Evolutionary conservation across 53 echinoderm and acorn worm species (phyloP), one percentile per base, ranked within the genome.

Genomic region (Holothuria leucospilota): DNA sequence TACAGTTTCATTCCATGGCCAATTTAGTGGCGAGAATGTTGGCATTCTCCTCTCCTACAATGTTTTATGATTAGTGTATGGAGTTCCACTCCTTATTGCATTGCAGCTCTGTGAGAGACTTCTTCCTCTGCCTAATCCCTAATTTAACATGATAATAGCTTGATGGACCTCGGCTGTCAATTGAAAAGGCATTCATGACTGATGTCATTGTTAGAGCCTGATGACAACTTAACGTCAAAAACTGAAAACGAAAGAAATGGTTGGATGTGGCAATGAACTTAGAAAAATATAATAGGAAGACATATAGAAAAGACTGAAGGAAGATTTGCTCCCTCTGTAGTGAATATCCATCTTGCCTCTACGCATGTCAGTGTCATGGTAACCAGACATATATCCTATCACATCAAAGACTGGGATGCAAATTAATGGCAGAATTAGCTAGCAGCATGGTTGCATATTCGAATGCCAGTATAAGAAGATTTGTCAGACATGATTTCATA

Each of bases 91-190:
- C 8, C 18, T 56, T 3, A 12, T 56, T 56, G 5, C 56, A 56
- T 56, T 15, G 18, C 56, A 56, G 18, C 18, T 1, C 16, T 56
- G 56, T 18, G 56, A 56, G 15, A 56, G 56, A 18, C 1, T 56
- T 56, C 56, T 56, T 15, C 8, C 4, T 15, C 18, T 56, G 18
- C 56, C 56, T 56, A 24, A 52, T 42, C 51, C 52, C 23, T 49
- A 75, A 51, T 75, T 68, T 52, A 75, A 75, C 52, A 51, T 75
- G 75, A 75, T 75, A 34, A 40, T 75, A 75, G 75, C 49, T 23
- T 75, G 75, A 75, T 75, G 49, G 75, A 75, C 51, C 52, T 75
- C 8, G 13, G 14, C 75, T 49, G 75, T 75, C 75, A 75, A 52
- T 25, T 75, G 51, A 52, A 75, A 51, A 75, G 49, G 25, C 53